A percentile compares a stretch with the other conserved stretches of the same genome.
These are phyloP conservation scores for Tridacna crocea DNA, from an alignment of 2,888 invertebrate species.

Conservation along the genomic window DNA sequence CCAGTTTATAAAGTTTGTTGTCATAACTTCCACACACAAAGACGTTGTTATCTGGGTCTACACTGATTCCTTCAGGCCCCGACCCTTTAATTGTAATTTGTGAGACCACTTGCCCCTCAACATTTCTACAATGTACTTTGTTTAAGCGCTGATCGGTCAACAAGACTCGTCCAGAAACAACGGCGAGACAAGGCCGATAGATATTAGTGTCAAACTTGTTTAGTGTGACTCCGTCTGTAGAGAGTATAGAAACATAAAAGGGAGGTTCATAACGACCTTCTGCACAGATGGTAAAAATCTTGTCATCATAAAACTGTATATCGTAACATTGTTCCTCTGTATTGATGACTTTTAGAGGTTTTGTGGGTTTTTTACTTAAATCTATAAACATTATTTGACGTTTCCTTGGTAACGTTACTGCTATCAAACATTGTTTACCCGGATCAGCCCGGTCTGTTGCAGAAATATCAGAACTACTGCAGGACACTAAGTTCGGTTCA, in stretches of 20 bases:
- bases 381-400: slow-evolving; percentile 5
- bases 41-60: background rate
- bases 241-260: background rate
- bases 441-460: slow-evolving; percentile 2
- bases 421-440: slow-evolving; percentile 3
- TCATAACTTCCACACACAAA: background rate
- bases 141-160: background rate
- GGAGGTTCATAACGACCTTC: background rate
- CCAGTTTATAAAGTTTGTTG: background rate
- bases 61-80: background rate
- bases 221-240: background rate
- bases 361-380: background rate
- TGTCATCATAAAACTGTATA: slow-evolving; percentile 2
- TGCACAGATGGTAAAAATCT: slow-evolving; percentile 3
- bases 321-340: background rate
- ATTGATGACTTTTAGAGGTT: background rate
- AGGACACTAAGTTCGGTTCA: slow-evolving; percentile 10
- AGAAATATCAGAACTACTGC: slow-evolving; percentile 11
- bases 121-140: background rate
- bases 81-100: background rate
- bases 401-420: background rate
- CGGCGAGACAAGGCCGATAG: background rate
- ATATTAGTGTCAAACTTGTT: background rate
- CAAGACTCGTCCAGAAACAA: background rate
- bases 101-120: background rate